Evolutionary conservation across 2,797 vertebrate species (phyloP).

Genomic region (Chiroxiphia lanceolata): DNA sequence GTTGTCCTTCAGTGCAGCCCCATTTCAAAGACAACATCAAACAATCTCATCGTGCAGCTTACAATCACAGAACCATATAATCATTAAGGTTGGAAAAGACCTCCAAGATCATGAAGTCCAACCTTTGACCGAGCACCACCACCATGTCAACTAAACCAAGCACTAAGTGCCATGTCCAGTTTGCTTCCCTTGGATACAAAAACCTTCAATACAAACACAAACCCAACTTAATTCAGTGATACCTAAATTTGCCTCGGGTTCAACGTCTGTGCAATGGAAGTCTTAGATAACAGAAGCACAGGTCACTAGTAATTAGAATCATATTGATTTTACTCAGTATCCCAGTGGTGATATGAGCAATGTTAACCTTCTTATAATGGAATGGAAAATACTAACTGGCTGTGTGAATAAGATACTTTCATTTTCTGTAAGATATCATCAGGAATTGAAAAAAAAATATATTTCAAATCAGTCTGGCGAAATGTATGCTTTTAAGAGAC

Average conservation of each 20-base stretch:
- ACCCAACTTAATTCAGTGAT: background rate
- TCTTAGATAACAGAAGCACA: background rate
- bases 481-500: background rate
- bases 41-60: background rate
- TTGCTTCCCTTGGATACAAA: background rate
- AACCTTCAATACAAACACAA: background rate
- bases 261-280: background rate
- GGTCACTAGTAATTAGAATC: conserved; percentile 12
- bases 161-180: background rate
- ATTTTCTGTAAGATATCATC: background rate
- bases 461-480: background rate
- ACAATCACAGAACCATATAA: no score
- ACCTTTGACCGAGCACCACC: background rate
- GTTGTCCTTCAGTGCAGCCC: background rate
- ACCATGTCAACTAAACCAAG: background rate
- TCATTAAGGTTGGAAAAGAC: background rate
- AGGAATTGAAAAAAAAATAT: background rate
- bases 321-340: conserved; percentile 22
- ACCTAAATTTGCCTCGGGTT: background rate
- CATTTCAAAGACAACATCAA: background rate
- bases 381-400: background rate
- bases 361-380: background rate
- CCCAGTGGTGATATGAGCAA: background rate
- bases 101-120: background rate
- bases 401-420: background rate